Percentiles rank a stretch among this genome's conserved stretches.
These are phyloP conservation scores for Harpalus rufipes DNA, from an alignment of 2,888 invertebrate species.

Conservation along the genomic window DNA sequence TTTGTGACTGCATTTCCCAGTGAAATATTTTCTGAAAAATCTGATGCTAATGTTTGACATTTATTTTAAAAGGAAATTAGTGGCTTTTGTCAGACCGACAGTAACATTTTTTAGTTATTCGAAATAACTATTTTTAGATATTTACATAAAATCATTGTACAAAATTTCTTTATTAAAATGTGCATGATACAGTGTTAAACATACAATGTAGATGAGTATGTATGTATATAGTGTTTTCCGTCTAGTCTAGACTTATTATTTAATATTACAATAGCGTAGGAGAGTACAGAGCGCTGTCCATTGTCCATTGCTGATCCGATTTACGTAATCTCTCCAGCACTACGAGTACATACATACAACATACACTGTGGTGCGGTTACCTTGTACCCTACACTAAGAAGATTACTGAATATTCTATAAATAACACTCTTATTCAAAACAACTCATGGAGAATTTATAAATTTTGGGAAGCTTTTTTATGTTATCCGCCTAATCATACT, in stretches of 20 bases:
- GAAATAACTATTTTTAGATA: too few species aligned
- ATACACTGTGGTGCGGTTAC: background rate
- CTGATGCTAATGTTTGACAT: too few species aligned
- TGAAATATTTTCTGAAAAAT: too few species aligned
- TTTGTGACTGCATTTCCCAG: too few species aligned
- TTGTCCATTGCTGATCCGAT: background rate
- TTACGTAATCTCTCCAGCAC: background rate
- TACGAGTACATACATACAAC: background rate
- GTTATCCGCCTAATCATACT: too few species aligned
- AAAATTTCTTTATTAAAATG: too few species aligned
- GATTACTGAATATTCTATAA: background rate
- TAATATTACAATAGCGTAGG: conserved; percentile 2
- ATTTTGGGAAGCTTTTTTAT: too few species aligned
- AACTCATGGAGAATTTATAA: background rate
- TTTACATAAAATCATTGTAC: too few species aligned
- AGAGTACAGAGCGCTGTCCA: background rate
- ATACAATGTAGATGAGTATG: background rate
- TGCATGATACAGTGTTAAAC: too few species aligned
- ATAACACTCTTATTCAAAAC: background rate
- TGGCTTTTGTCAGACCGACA: too few species aligned
- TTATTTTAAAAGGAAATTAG: too few species aligned
- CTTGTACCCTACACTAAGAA: background rate
- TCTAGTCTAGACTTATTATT: background rate
- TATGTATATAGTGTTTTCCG: background rate
- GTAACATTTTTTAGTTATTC: too few species aligned